Conservation (phyloP, 1,140 invertebrate species). For the Diprion similis region DNA sequence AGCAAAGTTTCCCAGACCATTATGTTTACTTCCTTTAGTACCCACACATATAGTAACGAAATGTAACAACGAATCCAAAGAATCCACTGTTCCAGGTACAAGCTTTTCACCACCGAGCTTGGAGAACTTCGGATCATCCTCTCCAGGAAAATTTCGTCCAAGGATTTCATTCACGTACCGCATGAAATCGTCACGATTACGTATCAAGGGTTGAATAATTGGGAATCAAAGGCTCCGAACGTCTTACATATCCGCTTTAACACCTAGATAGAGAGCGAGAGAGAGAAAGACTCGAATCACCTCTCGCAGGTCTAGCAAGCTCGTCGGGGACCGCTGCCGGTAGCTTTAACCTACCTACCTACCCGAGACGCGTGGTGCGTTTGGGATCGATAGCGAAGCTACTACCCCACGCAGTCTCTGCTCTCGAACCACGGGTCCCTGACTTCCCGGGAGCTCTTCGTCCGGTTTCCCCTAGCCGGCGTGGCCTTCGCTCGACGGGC, state of each 20-base stretch:
- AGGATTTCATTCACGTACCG: too few relatives aligned
- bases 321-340: neutral
- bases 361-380: slow-evolving; percentile 6
- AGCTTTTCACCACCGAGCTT: too few relatives aligned
- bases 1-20: too few relatives aligned
- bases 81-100: too few relatives aligned
- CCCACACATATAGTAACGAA: too few relatives aligned
- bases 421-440: slow-evolving; percentile 1
- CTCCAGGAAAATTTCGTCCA: too few relatives aligned
- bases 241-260: neutral
- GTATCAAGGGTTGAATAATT: too few relatives aligned
- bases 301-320: neutral
- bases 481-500: neutral
- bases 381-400: slow-evolving; percentile 7
- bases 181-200: too few relatives aligned
- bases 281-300: neutral
- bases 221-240: too few relatives aligned
- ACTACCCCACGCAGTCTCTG: slow-evolving; percentile 6
- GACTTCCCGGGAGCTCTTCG: neutral
- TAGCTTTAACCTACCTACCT: slow-evolving; percentile 1
- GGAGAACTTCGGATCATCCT: too few relatives aligned
- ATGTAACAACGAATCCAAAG: too few relatives aligned
- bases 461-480: neutral
- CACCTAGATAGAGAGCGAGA: neutral
- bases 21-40: too few relatives aligned